phyloP scores from a whole-genome alignment of 2,888 invertebrate species.

The Sphecodes monilicornis region DNA sequence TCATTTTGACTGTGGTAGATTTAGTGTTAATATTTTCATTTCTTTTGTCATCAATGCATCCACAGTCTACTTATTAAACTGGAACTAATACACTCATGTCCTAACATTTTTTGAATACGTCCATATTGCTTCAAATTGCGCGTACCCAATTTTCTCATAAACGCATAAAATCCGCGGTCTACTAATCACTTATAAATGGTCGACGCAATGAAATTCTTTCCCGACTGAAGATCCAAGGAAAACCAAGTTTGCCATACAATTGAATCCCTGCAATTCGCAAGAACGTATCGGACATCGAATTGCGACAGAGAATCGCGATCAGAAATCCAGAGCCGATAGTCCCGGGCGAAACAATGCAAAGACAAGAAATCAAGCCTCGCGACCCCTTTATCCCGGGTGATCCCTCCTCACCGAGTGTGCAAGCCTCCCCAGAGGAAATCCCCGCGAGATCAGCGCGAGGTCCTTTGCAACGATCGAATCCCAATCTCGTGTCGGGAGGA shows the following conservation, averaged over 20 bases:
- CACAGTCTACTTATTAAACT: no score
- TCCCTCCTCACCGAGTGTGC: neutral
- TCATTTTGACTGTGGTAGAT: no score
- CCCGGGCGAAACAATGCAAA: conserved; percentile 15
- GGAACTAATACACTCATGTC: no score
- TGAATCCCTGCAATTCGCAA: neutral
- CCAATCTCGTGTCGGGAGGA: conserved; percentile 1
- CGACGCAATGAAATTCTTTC: no score
- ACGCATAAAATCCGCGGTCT: no score
- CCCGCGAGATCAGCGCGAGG: conserved; percentile 19
- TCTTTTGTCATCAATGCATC: no score
- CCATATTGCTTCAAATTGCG: no score
- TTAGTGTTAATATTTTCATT: no score
- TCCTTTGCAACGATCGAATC: conserved; percentile 25
- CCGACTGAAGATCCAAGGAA: no score
- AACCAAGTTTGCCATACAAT: neutral
- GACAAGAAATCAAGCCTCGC: conserved; percentile 36
- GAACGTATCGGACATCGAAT: neutral
- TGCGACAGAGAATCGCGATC: neutral
- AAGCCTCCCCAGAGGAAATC: conserved; percentile 23
- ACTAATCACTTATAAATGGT: no score
- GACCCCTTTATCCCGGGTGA: conserved; percentile 7
- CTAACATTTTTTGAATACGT: no score
- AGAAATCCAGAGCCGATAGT: neutral
- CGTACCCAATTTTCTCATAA: no score